Percentiles rank a stretch among this genome's conserved stretches.
These are phyloP conservation scores for Thelaira solivaga DNA, from an alignment of 2,888 invertebrate genomes.

Conservation along the genomic window DNA sequence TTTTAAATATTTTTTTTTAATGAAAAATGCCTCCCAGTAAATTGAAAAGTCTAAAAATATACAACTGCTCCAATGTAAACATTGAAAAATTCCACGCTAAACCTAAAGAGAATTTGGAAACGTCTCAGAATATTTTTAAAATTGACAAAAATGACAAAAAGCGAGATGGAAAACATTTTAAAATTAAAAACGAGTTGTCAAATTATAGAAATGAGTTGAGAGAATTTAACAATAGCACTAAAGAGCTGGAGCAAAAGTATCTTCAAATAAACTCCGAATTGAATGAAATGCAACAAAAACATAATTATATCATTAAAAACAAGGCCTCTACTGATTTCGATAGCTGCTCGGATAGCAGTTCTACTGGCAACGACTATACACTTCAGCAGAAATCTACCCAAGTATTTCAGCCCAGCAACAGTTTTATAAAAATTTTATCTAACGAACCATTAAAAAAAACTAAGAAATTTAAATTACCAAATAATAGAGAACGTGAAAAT, in stretches of 20 bases:
- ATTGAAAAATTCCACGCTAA: constrained; percentile 33
- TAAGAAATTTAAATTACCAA: neutral
- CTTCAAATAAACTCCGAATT: constrained; percentile 72
- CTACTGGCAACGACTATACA: constrained; percentile 65
- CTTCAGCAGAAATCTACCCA: constrained; percentile 66
- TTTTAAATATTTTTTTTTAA: no score
- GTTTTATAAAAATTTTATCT: constrained; percentile 66
- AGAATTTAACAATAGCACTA: constrained; percentile 71
- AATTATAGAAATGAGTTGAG: constrained; percentile 71
- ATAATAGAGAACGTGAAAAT: constrained; percentile 51
- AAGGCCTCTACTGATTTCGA: constrained; percentile 46
- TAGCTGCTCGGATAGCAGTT: constrained; percentile 59
- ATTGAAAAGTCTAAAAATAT: constrained; percentile 41
- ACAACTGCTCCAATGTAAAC: constrained; percentile 17
- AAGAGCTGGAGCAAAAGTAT: constrained; percentile 71
- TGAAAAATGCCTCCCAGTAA: constrained; percentile 36
- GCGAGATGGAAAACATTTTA: constrained; percentile 32
- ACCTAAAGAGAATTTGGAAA: neutral
- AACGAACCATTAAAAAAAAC: constrained; percentile 56
- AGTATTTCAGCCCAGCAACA: constrained; percentile 66
- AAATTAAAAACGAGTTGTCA: constrained; percentile 68
- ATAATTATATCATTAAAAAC: constrained; percentile 66
- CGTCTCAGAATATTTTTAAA: constrained; percentile 17
- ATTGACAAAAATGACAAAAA: neutral
- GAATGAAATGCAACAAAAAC: constrained; percentile 71